Evolutionary conservation across 2,888 invertebrate genomes (phyloP).

Genomic region (Gortyna flavago): DNA sequence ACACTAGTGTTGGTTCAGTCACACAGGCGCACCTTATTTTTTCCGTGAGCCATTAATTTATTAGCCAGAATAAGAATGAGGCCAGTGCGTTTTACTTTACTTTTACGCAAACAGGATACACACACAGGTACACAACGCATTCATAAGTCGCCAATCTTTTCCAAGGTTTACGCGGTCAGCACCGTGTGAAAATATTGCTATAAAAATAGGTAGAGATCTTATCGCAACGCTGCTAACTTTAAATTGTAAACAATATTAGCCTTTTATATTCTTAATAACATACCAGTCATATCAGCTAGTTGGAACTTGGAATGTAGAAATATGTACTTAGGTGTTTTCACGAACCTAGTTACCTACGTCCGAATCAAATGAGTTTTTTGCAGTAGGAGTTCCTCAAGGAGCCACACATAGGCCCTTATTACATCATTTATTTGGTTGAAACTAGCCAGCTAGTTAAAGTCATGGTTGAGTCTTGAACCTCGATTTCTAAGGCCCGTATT

Average conservation of each 20-base stretch:
- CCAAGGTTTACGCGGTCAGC: slow-evolving; percentile 44
- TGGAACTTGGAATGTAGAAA: neutral
- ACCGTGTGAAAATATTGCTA: slow-evolving; percentile 53
- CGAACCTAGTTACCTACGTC: neutral
- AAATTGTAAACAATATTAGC: slow-evolving; percentile 37
- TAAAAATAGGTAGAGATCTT: slow-evolving; percentile 41
- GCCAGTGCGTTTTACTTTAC: slow-evolving; percentile 32
- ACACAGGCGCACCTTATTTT: neutral
- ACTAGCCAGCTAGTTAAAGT: neutral
- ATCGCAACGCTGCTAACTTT: slow-evolving; percentile 32
- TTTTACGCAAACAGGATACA: slow-evolving; percentile 53
- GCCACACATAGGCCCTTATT: neutral
- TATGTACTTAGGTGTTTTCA: neutral
- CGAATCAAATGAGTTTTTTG: neutral
- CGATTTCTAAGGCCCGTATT: no score
- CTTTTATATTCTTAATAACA: slow-evolving; percentile 16
- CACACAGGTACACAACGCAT: slow-evolving; percentile 38
- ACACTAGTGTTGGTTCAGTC: neutral
- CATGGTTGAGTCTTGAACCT: neutral
- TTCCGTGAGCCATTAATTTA: slow-evolving; percentile 21
- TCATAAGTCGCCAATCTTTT: slow-evolving; percentile 48
- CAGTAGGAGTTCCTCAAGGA: neutral
- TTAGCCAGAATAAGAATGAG: slow-evolving; percentile 25
- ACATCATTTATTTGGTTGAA: neutral
- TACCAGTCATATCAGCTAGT: neutral